Evolutionary conservation across 2,888 invertebrate genomes (phyloP).

Genomic region (Eristalis arbustorum): DNA sequence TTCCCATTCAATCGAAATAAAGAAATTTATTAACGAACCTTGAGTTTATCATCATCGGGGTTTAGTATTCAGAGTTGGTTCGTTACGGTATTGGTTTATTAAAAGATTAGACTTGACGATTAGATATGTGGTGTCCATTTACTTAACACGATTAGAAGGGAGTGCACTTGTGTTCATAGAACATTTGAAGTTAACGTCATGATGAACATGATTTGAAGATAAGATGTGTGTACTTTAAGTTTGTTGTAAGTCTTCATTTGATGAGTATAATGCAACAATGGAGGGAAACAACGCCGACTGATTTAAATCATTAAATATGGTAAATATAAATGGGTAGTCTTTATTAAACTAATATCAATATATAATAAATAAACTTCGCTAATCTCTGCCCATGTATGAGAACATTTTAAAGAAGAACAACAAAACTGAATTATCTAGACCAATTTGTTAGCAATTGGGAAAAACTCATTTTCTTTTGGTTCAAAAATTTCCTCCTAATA

Average conservation of each 20-base stretch:
- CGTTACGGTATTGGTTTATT: not conserved
- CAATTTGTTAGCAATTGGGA: too few relatives aligned
- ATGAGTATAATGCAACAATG: not conserved
- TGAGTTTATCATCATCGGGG: too few relatives aligned
- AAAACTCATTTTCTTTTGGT: too few relatives aligned
- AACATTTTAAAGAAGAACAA: too few relatives aligned
- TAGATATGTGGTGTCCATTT: slow-evolving; percentile 10
- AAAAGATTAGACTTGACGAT: slow-evolving; percentile 4
- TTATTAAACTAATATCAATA: not conserved
- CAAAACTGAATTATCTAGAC: too few relatives aligned
- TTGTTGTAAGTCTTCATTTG: too few relatives aligned
- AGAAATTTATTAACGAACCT: not conserved
- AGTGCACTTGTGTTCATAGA: not conserved
- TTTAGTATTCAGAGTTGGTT: not conserved
- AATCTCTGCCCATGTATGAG: too few relatives aligned
- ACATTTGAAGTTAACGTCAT: not conserved
- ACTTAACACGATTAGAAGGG: not conserved
- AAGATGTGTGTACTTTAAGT: too few relatives aligned
- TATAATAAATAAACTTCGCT: not conserved
- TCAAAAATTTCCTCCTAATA: slow-evolving; percentile 71
- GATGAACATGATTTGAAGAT: too few relatives aligned
- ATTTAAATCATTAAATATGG: not conserved
- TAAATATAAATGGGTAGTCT: not conserved
- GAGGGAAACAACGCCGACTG: not conserved
- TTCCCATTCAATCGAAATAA: slow-evolving; percentile 49